phyloP scores from a whole-genome alignment of 2,888 invertebrate genomes.

The Laothoe populi region DNA sequence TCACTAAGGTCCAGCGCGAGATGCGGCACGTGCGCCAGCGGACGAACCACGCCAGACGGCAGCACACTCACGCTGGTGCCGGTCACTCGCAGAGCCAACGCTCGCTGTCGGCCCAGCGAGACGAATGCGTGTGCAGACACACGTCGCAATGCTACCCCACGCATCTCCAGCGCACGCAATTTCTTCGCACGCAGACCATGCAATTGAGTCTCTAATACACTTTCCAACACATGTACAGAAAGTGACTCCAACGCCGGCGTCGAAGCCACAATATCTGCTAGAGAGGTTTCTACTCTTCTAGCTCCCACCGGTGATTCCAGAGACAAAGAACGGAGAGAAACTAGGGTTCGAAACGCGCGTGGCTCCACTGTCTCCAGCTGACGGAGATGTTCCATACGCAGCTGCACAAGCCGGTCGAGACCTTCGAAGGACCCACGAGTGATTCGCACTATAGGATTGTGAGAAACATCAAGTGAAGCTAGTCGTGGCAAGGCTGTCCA shows the following conservation, averaged over 20 bases:
- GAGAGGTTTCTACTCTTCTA: constrained; percentile 52
- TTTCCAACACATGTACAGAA: constrained; percentile 86
- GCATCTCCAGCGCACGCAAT: constrained; percentile 89
- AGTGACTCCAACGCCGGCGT: constrained; percentile 55
- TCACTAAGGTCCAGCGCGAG: constrained; percentile 90
- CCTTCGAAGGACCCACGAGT: constrained; percentile 87
- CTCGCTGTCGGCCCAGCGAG: constrained; percentile 88
- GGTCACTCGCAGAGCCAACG: constrained; percentile 88
- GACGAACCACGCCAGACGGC: constrained; percentile 89
- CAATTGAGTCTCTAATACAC: constrained; percentile 88
- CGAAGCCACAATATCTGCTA: constrained; percentile 49
- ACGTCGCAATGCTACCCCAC: constrained; percentile 88
- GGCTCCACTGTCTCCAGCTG: constrained; percentile 88
- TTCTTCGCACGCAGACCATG: constrained; percentile 89
- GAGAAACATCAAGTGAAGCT: constrained; percentile 89
- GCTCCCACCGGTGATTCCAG: constrained; percentile 86
- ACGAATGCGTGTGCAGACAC: constrained; percentile 89
- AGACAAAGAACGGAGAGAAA: constrained; percentile 86
- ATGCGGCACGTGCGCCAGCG: constrained; percentile 89
- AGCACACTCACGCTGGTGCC: constrained; percentile 89
- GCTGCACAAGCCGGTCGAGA: constrained; percentile 86
- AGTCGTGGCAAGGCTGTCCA: constrained; percentile 88
- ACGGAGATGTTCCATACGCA: constrained; percentile 88
- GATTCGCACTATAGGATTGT: constrained; percentile 90
- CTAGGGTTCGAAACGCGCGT: constrained; percentile 87